phyloP scores from a whole-genome alignment of 1,140 invertebrate genomes.

The Steinernema feltiae region DNA sequence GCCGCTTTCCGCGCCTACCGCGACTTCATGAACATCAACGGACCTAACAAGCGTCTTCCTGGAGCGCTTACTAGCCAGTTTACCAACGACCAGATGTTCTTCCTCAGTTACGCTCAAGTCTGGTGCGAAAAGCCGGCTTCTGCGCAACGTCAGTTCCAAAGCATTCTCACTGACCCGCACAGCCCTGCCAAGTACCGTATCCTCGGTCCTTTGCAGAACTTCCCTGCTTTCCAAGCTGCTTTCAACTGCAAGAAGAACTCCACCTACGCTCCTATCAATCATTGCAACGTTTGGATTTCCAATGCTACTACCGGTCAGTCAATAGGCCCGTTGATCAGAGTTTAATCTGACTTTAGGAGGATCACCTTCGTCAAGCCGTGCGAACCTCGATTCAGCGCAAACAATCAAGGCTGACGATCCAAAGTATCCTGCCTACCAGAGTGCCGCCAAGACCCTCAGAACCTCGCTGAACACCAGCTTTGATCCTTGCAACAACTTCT shows the following conservation, averaged over 20 bases:
- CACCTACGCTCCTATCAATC: conserved; percentile 38
- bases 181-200: conserved; percentile 47
- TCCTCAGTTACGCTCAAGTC: conserved; percentile 39
- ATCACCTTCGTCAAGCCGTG: not conserved
- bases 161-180: conserved; percentile 41
- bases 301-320: not conserved
- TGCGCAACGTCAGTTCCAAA: not conserved
- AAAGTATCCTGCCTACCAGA: not conserved
- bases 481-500: conserved; percentile 89
- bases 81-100: conserved; percentile 48
- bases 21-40: conserved; percentile 33
- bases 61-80: conserved; percentile 36
- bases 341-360: not conserved
- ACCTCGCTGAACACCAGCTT: conserved; percentile 69
- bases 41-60: conserved; percentile 37
- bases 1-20: conserved; percentile 44
- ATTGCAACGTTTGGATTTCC: conserved; percentile 45
- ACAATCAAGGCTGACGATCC: not conserved
- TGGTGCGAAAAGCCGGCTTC: conserved; percentile 30
- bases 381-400: not conserved
- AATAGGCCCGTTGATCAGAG: not conserved
- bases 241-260: conserved; percentile 45
- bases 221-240: conserved; percentile 50
- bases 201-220: conserved; percentile 51
- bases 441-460: not conserved